A percentile compares a stretch with the other conserved stretches of the same genome.
Evolutionary conservation across 2,888 invertebrate genomes (phyloP).

Genomic region (Acanthosepion pharaonis): DNA sequence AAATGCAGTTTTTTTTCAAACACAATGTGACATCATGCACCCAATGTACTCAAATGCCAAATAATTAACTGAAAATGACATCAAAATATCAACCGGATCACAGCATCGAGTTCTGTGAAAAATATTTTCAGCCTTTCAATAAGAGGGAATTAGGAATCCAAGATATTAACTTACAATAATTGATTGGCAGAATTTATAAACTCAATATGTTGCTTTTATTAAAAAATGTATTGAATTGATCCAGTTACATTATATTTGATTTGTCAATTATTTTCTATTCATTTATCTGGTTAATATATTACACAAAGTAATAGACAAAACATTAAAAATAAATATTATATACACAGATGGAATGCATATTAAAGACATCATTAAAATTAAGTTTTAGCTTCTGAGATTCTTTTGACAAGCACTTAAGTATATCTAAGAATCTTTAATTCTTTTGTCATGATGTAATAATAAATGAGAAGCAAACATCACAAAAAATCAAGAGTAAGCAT

Average conservation of each 20-base stretch:
- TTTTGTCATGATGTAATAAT: not conserved
- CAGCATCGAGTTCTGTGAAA: not conserved
- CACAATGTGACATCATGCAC: not conserved
- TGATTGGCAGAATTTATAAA: not conserved
- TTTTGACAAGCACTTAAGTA: not conserved
- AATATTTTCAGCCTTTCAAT: not conserved
- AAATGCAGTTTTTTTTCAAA: not conserved
- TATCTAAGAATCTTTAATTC: not conserved
- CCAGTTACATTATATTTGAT: not conserved
- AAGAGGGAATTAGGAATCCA: not conserved
- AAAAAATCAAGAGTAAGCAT: not conserved
- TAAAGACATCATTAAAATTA: not conserved
- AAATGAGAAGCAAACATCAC: not conserved
- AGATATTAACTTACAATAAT: not conserved
- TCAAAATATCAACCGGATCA: not conserved
- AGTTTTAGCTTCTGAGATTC: not conserved
- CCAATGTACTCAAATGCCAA: not conserved
- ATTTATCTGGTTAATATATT: not conserved
- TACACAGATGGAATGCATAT: not conserved
- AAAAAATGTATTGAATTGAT: not conserved
- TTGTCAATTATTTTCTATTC: not conserved
- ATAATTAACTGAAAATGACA: not conserved
- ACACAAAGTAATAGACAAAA: not conserved
- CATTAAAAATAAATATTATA: not conserved
- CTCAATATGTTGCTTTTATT: not conserved